Evolutionary conservation across 2,113 vertebrate species (phyloP).

Genomic region (Triplophysa rosa): DNA sequence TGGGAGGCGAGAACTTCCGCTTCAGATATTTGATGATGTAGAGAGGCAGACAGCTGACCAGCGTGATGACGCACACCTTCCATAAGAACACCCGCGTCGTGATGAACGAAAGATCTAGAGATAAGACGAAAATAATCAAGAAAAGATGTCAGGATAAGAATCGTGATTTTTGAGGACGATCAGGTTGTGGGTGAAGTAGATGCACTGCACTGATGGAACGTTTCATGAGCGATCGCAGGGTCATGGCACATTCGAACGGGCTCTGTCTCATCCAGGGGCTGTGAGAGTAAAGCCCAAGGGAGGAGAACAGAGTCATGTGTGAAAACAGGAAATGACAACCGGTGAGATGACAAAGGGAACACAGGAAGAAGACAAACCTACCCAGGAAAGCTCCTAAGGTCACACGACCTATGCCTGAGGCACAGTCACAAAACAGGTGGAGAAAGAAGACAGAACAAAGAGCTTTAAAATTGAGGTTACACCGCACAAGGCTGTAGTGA

Average conservation of each 20-base stretch:
- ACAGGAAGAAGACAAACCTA: conserved; percentile 69
- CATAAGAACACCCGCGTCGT: conserved; percentile 92
- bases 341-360: conserved; percentile 27
- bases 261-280: neutral
- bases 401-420: conserved; percentile 86
- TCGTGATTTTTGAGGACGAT: neutral
- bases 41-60: conserved; percentile 98
- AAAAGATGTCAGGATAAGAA: neutral
- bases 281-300: neutral
- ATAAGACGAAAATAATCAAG: neutral
- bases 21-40: conserved; percentile 97
- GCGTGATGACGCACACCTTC: conserved; percentile 94
- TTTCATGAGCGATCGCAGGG: conserved; percentile 35
- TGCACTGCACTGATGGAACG: conserved; percentile 28
- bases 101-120: conserved; percentile 92
- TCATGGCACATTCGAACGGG: conserved; percentile 25
- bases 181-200: conserved; percentile 8
- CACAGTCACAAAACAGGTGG: conserved; percentile 46
- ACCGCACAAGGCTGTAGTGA: neutral
- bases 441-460: neutral
- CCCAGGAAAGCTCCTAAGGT: conserved; percentile 91
- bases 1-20: conserved; percentile 94
- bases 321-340: conserved; percentile 10
- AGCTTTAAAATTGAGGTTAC: neutral
- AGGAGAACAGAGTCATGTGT: neutral